Evolutionary conservation across 2,797 vertebrate genomes (phyloP).

Genomic region (Sebastes oblongus): DNA sequence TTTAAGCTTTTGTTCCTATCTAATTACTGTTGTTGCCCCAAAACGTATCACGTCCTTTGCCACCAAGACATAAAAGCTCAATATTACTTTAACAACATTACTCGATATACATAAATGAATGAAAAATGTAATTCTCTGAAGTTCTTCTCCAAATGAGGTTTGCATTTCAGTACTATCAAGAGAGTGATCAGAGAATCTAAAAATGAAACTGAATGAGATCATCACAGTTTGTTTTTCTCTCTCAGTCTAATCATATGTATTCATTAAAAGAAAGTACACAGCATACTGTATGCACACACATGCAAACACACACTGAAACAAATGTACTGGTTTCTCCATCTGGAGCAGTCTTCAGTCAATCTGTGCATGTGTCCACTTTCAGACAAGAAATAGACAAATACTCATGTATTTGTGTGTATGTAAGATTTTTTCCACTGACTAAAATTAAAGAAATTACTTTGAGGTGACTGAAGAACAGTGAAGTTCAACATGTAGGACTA

Average conservation of each 20-base stretch:
- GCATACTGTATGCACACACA: background rate
- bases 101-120: rapidly evolving
- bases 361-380: no score
- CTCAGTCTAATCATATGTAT: background rate
- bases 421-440: no score
- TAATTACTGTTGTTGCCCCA: background rate
- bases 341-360: background rate
- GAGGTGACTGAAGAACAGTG: no score
- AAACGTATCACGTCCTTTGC: background rate
- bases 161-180: slow-evolving; percentile 15
- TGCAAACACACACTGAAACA: background rate
- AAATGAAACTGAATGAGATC: background rate
- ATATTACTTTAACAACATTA: background rate
- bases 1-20: no score
- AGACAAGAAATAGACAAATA: no score
- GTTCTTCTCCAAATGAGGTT: background rate
- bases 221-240: no score
- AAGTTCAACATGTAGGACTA: no score
- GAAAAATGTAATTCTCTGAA: slow-evolving; percentile 2
- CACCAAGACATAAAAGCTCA: background rate
- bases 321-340: background rate
- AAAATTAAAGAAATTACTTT: no score
- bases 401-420: no score
- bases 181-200: background rate
- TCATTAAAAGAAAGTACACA: background rate